A percentile compares a stretch with the other conserved stretches of the same genome.
Conservation (phyloP, 2,888 invertebrate genomes). For the Atrina japonica region DNA sequence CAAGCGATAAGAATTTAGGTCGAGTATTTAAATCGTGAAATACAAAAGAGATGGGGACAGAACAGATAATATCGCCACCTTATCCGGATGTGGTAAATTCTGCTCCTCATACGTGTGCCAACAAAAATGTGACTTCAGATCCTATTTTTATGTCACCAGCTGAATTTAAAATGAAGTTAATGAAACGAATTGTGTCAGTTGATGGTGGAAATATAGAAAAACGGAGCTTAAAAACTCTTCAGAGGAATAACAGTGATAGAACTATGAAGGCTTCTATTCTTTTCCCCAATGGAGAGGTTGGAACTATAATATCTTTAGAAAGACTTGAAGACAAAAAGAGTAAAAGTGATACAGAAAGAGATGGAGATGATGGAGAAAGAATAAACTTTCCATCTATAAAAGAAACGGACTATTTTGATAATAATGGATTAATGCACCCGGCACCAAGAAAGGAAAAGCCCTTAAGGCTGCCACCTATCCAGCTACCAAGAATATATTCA, state of each 20-base stretch:
- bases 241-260: conserved; percentile 56
- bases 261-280: conserved; percentile 59
- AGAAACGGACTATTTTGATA: conserved; percentile 15
- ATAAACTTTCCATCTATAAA: conserved; percentile 15
- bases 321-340: conserved; percentile 36
- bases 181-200: conserved; percentile 56
- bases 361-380: not conserved
- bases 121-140: conserved; percentile 25
- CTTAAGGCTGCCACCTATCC: conserved; percentile 63
- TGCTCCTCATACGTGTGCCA: not conserved
- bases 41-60: conserved; percentile 10
- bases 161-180: conserved; percentile 60
- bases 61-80: conserved; percentile 10
- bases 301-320: conserved; percentile 61
- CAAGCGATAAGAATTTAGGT: too few species aligned
- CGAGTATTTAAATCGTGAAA: not conserved
- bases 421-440: conserved; percentile 29
- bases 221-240: conserved; percentile 51
- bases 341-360: conserved; percentile 24
- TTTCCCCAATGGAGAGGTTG: conserved; percentile 61
- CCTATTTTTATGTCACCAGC: conserved; percentile 56
- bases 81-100: conserved; percentile 11
- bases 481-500: conserved; percentile 61
- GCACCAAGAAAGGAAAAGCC: conserved; percentile 49
- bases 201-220: conserved; percentile 55